Conservation (phyloP, 1,140 invertebrate species). For the Heliconius hermathena region DNA sequence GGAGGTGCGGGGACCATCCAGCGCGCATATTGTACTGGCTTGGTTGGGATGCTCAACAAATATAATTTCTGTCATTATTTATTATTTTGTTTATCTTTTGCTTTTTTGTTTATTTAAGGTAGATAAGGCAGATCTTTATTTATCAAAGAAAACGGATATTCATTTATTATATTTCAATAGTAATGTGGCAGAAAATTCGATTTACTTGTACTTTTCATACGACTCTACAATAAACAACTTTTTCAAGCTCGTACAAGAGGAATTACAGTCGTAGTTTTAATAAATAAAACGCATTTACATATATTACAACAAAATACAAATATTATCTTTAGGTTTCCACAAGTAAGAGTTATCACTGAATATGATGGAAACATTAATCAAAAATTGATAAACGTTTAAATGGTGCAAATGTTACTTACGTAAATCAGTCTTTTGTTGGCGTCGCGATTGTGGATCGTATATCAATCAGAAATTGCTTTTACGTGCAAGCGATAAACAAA, state of each 20-base stretch:
- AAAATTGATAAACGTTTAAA: conserved; percentile 63
- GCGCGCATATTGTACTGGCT: conserved; percentile 46
- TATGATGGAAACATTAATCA: conserved; percentile 64
- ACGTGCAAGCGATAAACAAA: conserved; percentile 37
- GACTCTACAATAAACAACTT: not conserved
- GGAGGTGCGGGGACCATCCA: conserved; percentile 49
- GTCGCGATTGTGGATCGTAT: conserved; percentile 52
- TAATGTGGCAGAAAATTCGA: not conserved
- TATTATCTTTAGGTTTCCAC: conserved; percentile 3
- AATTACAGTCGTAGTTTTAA: not conserved
- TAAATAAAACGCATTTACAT: not conserved
- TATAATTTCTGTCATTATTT: not conserved
- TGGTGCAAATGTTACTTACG: conserved; percentile 60
- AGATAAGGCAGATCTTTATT: not conserved
- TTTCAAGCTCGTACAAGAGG: not conserved
- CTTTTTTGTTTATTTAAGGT: too few relatives aligned
- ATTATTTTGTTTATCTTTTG: not conserved
- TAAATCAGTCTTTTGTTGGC: conserved; percentile 68
- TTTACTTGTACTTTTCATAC: not conserved
- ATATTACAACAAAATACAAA: not conserved
- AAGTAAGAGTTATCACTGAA: conserved; percentile 12
- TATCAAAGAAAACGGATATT: not conserved
- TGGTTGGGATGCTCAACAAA: conserved; percentile 16
- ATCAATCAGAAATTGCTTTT: conserved; percentile 53
- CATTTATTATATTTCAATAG: not conserved